Conservation (phyloP, 2,113 vertebrate species). For the Platycercus adscitus region DNA sequence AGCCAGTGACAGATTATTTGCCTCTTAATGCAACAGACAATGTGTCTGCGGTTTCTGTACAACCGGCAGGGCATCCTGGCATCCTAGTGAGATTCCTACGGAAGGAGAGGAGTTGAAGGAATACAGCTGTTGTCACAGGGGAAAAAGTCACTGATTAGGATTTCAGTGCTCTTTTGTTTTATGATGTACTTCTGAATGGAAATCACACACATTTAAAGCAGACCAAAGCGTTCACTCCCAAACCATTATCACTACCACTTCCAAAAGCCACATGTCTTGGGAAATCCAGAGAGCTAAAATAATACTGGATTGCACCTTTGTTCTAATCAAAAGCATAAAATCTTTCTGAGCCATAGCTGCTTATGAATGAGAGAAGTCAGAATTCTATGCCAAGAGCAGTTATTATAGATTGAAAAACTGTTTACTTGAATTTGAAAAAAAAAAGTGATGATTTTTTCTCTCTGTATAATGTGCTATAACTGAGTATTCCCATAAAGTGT, state of each 20-base stretch:
- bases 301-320: constrained; percentile 12
- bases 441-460: rapidly evolving
- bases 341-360: neutral
- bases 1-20: neutral
- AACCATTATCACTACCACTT: constrained; percentile 28
- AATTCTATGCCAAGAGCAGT: neutral
- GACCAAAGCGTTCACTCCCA: constrained; percentile 1
- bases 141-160: neutral
- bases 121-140: constrained; percentile 31
- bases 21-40: constrained; percentile 29
- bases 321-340: neutral
- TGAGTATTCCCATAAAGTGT: neutral
- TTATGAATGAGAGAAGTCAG: neutral
- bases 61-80: constrained; percentile 2
- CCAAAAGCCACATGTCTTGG: constrained; percentile 47
- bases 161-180: constrained; percentile 47
- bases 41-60: neutral
- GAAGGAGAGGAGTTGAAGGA: constrained; percentile 29
- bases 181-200: neutral
- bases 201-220: neutral
- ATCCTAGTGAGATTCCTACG: neutral
- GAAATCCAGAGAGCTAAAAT: constrained; percentile 50
- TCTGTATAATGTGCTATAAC: neutral
- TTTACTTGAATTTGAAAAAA: neutral
- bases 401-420: neutral